These are phyloP conservation scores for Pomatostomus ruficeps DNA, from an alignment of 2,113 vertebrate genomes.

Conservation along the genomic window DNA sequence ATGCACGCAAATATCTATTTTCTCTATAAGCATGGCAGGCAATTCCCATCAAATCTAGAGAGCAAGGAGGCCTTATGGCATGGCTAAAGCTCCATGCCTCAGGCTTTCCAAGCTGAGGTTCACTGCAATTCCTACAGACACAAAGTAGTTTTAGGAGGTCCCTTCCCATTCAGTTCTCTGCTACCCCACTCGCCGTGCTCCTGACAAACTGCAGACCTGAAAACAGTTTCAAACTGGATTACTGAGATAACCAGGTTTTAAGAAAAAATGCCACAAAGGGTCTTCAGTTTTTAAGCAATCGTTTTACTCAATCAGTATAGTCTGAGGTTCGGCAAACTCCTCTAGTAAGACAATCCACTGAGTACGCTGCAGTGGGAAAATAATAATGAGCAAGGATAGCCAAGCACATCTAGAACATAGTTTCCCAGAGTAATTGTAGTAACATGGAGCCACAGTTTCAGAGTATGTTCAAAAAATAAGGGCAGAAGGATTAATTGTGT, in stretches of 20 bases:
- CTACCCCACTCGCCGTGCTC: not conserved
- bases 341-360: not conserved
- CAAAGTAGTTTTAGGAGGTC: not conserved
- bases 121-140: not conserved
- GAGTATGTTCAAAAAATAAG: not conserved
- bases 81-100: not conserved
- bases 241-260: not conserved
- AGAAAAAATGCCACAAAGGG: not conserved
- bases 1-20: not conserved
- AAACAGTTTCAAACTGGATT: not conserved
- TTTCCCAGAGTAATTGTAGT: not conserved
- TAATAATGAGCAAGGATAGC: not conserved
- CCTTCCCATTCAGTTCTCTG: not conserved
- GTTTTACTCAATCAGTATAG: not conserved
- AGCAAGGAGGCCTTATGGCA: rapidly evolving
- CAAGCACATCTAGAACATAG: not conserved
- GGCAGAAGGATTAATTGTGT: not conserved
- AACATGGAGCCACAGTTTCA: not conserved
- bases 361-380: not conserved
- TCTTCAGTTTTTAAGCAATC: not conserved
- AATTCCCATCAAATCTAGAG: not conserved
- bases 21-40: not conserved
- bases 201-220: not conserved
- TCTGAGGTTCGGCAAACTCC: not conserved
- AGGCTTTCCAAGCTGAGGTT: not conserved